Conservation (phyloP, 2,797 vertebrate genomes). For the Rhynchonycteris naso region DNA sequence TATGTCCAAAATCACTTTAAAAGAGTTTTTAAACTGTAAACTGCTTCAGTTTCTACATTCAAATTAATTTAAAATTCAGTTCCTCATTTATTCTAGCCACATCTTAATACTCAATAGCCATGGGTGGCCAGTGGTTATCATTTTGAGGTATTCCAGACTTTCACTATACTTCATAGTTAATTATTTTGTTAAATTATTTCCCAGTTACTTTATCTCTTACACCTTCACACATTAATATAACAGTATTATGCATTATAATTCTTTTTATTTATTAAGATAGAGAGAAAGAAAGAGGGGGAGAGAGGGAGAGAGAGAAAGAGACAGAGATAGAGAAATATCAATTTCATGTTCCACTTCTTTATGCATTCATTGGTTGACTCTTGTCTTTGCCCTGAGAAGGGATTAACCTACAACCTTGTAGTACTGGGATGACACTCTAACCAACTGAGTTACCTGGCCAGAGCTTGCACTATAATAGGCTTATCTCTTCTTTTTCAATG, state of each 20-base stretch:
- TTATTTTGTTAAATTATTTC: not conserved
- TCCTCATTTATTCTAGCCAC: not conserved
- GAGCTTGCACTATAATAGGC: not conserved
- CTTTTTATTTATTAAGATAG: too few relatives aligned
- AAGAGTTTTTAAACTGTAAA: not conserved
- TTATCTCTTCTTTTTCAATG: not conserved
- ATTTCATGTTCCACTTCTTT: too few relatives aligned
- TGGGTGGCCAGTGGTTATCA: not conserved
- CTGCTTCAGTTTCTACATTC: conserved; percentile 30
- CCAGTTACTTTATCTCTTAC: not conserved
- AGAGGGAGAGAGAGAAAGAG: too few relatives aligned
- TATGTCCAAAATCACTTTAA: conserved; percentile 47
- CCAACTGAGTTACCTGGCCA: too few relatives aligned
- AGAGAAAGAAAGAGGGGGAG: too few relatives aligned
- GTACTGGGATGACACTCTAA: too few relatives aligned
- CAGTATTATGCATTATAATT: not conserved
- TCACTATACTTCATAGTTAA: not conserved
- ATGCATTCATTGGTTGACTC: too few relatives aligned
- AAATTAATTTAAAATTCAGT: conserved; percentile 40
- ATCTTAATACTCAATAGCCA: not conserved
- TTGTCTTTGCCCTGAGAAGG: too few relatives aligned
- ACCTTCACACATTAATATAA: not conserved
- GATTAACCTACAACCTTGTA: too few relatives aligned
- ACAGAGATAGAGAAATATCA: too few relatives aligned
- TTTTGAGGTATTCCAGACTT: not conserved